Conservation (phyloP, 2,113 vertebrate genomes). For the Hypomesus transpacificus region DNA sequence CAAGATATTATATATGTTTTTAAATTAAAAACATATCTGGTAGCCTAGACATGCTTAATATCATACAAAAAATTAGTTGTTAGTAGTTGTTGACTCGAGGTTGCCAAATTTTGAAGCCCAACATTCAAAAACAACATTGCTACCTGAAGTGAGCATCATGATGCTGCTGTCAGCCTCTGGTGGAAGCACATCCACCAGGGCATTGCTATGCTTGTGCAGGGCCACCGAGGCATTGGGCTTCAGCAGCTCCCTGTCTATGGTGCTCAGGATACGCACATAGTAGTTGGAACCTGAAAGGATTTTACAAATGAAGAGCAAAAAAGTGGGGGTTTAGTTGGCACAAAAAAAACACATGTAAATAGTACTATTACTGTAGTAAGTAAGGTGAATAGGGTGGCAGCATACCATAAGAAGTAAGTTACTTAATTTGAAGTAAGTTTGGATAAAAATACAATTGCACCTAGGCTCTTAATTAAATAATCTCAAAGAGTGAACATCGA, state of each 20-base stretch:
- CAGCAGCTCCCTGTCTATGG: slow-evolving; percentile 91
- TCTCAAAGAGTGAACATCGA: too few species aligned
- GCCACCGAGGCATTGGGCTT: slow-evolving; percentile 95
- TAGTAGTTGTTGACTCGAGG: too few species aligned
- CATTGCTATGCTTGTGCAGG: slow-evolving; percentile 95
- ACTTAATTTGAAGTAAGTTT: too few species aligned
- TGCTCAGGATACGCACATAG: slow-evolving; percentile 93
- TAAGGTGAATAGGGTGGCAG: neutral
- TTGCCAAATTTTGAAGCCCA: too few species aligned
- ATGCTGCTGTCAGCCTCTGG: slow-evolving; percentile 97
- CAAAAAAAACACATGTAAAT: slow-evolving; percentile 1
- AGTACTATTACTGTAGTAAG: too few species aligned
- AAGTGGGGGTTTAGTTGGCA: neutral
- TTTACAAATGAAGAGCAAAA: neutral
- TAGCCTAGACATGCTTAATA: too few species aligned
- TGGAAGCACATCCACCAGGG: slow-evolving; percentile 90
- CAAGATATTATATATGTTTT: too few species aligned
- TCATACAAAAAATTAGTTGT: too few species aligned
- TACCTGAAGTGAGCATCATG: slow-evolving; percentile 95
- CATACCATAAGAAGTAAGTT: neutral
- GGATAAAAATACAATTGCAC: too few species aligned
- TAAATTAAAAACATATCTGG: too few species aligned
- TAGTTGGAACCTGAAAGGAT: slow-evolving; percentile 84
- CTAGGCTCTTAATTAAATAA: too few species aligned
- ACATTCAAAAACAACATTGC: neutral